Base-by-base conservation (phyloP, 2,797 vertebrate genomes). In the Hypotaenidia philippensis region DNA sequence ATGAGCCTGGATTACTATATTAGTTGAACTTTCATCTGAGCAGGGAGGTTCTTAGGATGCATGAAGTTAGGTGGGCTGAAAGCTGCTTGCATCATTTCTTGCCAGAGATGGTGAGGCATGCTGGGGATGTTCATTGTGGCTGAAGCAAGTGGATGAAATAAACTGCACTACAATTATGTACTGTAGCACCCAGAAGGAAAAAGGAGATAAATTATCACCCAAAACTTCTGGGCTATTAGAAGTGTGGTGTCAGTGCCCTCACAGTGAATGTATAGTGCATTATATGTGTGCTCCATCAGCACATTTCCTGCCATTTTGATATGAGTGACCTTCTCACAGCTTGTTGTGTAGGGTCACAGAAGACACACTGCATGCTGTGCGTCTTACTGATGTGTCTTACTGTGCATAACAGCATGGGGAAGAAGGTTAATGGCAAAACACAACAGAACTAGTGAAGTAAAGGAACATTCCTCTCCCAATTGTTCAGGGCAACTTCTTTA, bases 61-160 rank as follows among this genome's bases (percentile, higher is more conserved):
- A n/a, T 49, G 10, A 71, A 57, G 45, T 29, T 65, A 70, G 5
- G 13, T 49, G 56, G 4, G 7, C 56, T 75, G n/a, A 40, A 57
- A 85, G 32, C 32, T 72, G 16, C 3, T 40, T 61, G 38, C 18
- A 52, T 10, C 9, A 25, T 13, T 85, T 69, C 53, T 56, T 26
- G 29, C 9, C 11, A 25, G 6, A 60, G 8, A 32, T 22, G 17
- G 9, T 60, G 53, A 55, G 26, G 25, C 14, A 11, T 0, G 2
- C 21, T 0, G 1, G 38, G 29, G 6, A 38, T 65, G 8, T 32
- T 74, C 1, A 0, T 60, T 64, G 15, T 56, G 61, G 20, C 27
- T 70, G 25, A 14, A 2, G 23, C 21, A 56, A 12, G 0, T 75
- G 74, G 13, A 40, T 71, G 53, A 60, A 25, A 0, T 0, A 19